These are phyloP conservation scores for Julus scandinavius DNA, from an alignment of 2,888 invertebrate genomes.

Conservation along the genomic window DNA sequence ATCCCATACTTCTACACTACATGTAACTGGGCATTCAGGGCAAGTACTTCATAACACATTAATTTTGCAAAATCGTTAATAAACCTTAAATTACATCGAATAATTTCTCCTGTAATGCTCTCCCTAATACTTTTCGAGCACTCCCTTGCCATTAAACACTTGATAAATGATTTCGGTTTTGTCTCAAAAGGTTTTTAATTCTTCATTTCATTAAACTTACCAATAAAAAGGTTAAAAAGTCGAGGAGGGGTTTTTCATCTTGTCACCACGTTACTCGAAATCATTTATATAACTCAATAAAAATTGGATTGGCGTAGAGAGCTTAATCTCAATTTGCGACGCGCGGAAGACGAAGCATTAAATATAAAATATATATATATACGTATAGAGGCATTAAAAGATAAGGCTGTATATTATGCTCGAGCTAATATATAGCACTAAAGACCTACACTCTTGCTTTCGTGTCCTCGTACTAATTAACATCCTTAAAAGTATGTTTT, in stretches of 20 bases:
- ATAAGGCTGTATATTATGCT: background rate
- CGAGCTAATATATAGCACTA: background rate
- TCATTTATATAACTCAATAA: constrained; percentile 33
- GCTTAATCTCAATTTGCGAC: constrained; percentile 45
- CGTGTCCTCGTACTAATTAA: constrained; percentile 45
- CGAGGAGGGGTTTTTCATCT: constrained; percentile 3
- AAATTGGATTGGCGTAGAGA: background rate
- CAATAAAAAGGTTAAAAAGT: constrained; percentile 39
- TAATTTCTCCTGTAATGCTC: background rate
- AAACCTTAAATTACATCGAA: background rate
- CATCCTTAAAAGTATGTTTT: constrained; percentile 46
- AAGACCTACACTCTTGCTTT: background rate
- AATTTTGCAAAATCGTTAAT: background rate
- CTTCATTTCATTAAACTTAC: constrained; percentile 24
- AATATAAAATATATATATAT: background rate
- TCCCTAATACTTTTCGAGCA: background rate
- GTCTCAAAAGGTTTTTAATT: constrained; percentile 45
- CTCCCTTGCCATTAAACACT: background rate
- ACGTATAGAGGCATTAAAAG: constrained; percentile 24
- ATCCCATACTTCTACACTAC: too few relatives aligned
- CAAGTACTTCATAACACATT: too few relatives aligned
- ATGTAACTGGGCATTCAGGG: too few relatives aligned
- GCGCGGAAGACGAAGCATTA: background rate
- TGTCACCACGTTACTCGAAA: constrained; percentile 1
- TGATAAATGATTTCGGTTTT: constrained; percentile 44